Percentiles rank a stretch among this genome's conserved stretches.
Conservation (phyloP, 2,888 invertebrate species). For the Latrodectus hesperus region DNA sequence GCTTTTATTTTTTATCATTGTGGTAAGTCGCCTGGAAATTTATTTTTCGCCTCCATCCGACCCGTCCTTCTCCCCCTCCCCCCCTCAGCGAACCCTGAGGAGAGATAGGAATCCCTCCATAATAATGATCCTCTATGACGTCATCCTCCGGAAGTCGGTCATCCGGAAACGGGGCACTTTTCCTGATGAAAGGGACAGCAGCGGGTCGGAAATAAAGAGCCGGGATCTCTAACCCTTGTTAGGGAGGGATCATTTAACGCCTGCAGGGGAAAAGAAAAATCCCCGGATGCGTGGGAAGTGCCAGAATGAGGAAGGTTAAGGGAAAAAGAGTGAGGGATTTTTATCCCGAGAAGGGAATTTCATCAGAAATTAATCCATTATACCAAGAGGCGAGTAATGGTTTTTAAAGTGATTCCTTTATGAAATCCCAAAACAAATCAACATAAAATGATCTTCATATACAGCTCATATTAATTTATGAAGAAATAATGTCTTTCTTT, state of each 20-base stretch:
- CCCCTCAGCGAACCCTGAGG: neutral
- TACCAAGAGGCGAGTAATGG: too few relatives aligned
- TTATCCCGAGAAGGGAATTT: too few relatives aligned
- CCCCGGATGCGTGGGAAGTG: neutral
- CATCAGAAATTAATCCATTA: too few relatives aligned
- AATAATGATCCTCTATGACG: slow-evolving; percentile 53
- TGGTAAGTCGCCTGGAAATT: neutral
- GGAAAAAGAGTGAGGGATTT: too few relatives aligned
- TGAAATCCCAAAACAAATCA: too few relatives aligned
- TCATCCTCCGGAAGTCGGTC: slow-evolving; percentile 61
- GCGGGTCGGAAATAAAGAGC: slow-evolving; percentile 45
- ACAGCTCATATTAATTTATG: too few relatives aligned
- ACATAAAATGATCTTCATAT: too few relatives aligned
- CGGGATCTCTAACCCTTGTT: slow-evolving; percentile 45
- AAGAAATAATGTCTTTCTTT: too few relatives aligned
- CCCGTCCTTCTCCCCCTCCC: neutral
- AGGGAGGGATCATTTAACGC: slow-evolving; percentile 37
- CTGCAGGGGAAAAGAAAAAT: slow-evolving; percentile 4
- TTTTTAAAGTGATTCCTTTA: too few relatives aligned
- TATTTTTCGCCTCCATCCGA: neutral
- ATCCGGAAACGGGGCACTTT: slow-evolving; percentile 68
- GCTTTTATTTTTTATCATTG: neutral
- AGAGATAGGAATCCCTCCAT: neutral
- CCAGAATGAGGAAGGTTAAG: too few relatives aligned
- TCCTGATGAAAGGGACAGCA: slow-evolving; percentile 64